These are phyloP conservation scores for Zophobas morio DNA, from an alignment of 1,140 invertebrate genomes.

Conservation along the genomic window DNA sequence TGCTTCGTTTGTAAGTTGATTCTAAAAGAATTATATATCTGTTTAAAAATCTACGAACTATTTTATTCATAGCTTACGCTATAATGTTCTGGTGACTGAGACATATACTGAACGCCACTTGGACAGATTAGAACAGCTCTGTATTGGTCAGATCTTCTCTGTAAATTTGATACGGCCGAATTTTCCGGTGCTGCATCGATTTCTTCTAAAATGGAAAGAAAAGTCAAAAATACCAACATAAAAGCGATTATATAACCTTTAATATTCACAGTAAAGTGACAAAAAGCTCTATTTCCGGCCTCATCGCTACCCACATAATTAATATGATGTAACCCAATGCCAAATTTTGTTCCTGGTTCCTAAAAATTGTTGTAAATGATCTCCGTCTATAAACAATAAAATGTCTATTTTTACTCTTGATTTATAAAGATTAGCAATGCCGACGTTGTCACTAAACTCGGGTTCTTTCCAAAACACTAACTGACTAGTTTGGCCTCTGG, in stretches of 20 bases:
- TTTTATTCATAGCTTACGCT: slow-evolving; percentile 52
- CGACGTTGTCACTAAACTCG: slow-evolving; percentile 76
- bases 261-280: slow-evolving; percentile 76
- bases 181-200: slow-evolving; percentile 38
- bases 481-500: slow-evolving; percentile 70
- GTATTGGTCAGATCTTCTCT: slow-evolving; percentile 48
- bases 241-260: slow-evolving; percentile 67
- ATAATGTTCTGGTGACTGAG: slow-evolving; percentile 53
- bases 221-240: slow-evolving; percentile 45
- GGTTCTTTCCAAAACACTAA: slow-evolving; percentile 80
- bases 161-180: slow-evolving; percentile 18
- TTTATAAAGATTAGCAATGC: slow-evolving; percentile 73
- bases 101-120: slow-evolving; percentile 60
- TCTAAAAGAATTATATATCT: slow-evolving; percentile 47
- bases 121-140: slow-evolving; percentile 63
- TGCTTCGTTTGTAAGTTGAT: slow-evolving; percentile 56
- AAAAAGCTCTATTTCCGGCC: slow-evolving; percentile 74
- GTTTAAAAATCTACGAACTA: slow-evolving; percentile 11
- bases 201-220: slow-evolving; percentile 51
- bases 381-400: slow-evolving; percentile 31
- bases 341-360: slow-evolving; percentile 75
- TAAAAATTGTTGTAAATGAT: slow-evolving; percentile 57
- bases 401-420: slow-evolving; percentile 71
- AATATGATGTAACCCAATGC: slow-evolving; percentile 73
- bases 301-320: slow-evolving; percentile 77